Base-by-base conservation (phyloP, 2,113 vertebrate species). In the Rhadina sibilatrix region DNA sequence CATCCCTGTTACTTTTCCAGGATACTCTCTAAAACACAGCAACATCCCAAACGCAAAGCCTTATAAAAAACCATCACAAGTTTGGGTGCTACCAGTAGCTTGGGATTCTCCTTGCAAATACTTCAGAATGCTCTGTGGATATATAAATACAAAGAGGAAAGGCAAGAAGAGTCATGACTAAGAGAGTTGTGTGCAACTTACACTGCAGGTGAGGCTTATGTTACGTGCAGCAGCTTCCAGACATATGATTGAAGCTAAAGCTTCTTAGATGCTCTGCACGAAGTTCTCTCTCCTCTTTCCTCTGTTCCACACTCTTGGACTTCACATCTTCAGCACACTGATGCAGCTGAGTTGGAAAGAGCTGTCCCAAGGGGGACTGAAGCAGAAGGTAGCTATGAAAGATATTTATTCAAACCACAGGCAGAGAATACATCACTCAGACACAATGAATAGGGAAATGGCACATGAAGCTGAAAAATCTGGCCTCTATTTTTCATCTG, bases 321-420 rank as follows among this genome's bases (percentile, higher is more conserved):
- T 57, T 69, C 57, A 72, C 40, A 35, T 59, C 70, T 69, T 85
- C 57, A 77, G 40, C 70, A 79, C 46, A 21, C 31, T 42, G 72
- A 60, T 70, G 60, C 64, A 64, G 56, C n/a, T 28, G 54, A 74
- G 59, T 15, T 94, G 54, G 78, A 87, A 91, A 60, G 50, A 70
- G 63, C 47, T 59, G 37, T 64, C 68, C 71, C 82, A 68, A 56
- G 37, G 76, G 70, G 25, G 27, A n/a, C 76, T 53, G 71, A 88
- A 90, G 85, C 82, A 94, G 71, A 94, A 94, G 92, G 90, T 66
- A 88, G 72, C 64, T 68, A 75, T 70, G 83, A 49, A 77, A 95
- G 68, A 31, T 47, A 86, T 68, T 90, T 88, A 74, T 81, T 91
- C 64, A 81, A 96, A 96, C 74, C 89, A 85, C 89, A 83, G n/a